Percentiles rank a stretch among this genome's conserved stretches.
Evolutionary conservation across 2,888 invertebrate species (phyloP).

Genomic region (Eristalis arbustorum): DNA sequence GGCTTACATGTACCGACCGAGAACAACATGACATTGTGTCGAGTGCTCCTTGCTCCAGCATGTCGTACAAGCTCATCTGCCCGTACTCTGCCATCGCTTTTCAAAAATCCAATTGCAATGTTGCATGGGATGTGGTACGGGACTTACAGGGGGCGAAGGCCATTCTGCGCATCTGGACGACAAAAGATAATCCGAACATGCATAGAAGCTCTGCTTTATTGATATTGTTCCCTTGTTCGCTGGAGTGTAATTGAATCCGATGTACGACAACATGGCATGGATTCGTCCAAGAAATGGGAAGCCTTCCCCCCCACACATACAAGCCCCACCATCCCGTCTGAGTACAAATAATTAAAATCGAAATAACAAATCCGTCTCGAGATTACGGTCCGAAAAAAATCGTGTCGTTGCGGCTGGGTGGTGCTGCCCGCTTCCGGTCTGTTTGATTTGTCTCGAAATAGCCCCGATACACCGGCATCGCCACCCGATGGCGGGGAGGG

Average conservation of each 20-base stretch:
- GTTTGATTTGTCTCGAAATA: conserved; percentile 7
- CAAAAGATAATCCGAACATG: conserved; percentile 49
- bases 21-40: conserved; percentile 45
- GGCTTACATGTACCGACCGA: conserved; percentile 44
- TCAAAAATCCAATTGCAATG: conserved; percentile 42
- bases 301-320: no score
- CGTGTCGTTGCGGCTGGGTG: not conserved
- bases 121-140: conserved; percentile 34
- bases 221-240: not conserved
- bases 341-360: no score
- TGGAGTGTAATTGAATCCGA: not conserved
- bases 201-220: conserved; percentile 38
- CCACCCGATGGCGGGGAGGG: no score
- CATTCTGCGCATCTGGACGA: conserved; percentile 43
- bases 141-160: conserved; percentile 24
- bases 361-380: no score
- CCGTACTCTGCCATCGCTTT: not conserved
- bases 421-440: not conserved
- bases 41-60: not conserved
- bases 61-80: not conserved
- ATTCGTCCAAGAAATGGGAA: no score
- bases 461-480: not conserved
- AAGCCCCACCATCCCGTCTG: no score
- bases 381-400: not conserved
- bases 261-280: not conserved